phyloP scores from a whole-genome alignment of 1,140 invertebrate species.

The Agrypnia vestita region DNA sequence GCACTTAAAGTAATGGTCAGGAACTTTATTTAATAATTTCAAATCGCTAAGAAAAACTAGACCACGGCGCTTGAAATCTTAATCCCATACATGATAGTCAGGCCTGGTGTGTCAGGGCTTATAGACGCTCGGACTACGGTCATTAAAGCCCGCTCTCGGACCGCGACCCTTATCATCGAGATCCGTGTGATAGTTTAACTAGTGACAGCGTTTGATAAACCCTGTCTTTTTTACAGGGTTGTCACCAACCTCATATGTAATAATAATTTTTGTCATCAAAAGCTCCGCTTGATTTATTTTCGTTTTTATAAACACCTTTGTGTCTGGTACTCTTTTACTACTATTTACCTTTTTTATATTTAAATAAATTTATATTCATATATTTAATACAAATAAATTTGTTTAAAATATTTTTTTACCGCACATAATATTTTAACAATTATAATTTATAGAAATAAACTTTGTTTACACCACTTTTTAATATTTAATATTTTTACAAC shows the following conservation, averaged over 20 bases:
- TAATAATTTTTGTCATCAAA: too few relatives aligned
- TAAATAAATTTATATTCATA: too few relatives aligned
- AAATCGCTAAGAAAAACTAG: background rate
- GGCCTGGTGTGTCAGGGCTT: slow-evolving; percentile 25
- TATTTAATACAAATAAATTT: too few relatives aligned
- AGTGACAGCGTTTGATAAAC: slow-evolving; percentile 30
- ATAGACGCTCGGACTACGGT: slow-evolving; percentile 7
- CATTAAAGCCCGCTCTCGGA: background rate
- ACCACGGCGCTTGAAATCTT: background rate
- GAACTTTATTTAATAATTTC: background rate
- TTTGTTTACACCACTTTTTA: too few relatives aligned
- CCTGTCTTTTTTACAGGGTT: slow-evolving; percentile 15
- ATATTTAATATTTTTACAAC: too few relatives aligned
- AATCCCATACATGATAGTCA: slow-evolving; percentile 32
- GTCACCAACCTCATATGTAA: slow-evolving; percentile 6
- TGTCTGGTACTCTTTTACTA: too few relatives aligned
- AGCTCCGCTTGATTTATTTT: too few relatives aligned
- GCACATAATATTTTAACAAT: too few relatives aligned
- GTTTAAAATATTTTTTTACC: too few relatives aligned
- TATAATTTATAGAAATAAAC: too few relatives aligned
- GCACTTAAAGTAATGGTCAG: background rate
- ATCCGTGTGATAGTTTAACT: slow-evolving; percentile 25
- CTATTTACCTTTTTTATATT: too few relatives aligned
- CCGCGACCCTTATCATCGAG: slow-evolving; percentile 37
- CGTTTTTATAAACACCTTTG: too few relatives aligned